Conservation (phyloP, 2,797 vertebrate genomes). For the Halcyon badia region DNA sequence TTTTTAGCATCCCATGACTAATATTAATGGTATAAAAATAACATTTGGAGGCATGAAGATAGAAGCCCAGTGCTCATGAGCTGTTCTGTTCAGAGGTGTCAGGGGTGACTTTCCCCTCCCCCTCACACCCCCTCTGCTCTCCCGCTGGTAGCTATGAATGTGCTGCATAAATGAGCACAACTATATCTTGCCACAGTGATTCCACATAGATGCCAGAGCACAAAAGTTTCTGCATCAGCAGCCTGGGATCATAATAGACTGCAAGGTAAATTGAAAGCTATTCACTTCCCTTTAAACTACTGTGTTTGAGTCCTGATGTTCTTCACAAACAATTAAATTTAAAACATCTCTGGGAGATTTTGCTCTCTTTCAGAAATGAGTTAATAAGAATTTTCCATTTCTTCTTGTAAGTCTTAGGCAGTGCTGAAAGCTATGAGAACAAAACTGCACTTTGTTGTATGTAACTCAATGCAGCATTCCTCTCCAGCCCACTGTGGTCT, state of each 20-base stretch:
- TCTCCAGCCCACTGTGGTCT: neutral
- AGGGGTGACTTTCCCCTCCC: neutral
- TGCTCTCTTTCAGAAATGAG: neutral
- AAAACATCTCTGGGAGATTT: neutral
- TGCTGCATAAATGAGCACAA: neutral
- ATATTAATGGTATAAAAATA: neutral
- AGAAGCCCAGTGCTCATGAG: neutral
- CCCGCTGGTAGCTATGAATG: neutral
- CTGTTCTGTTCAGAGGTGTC: neutral
- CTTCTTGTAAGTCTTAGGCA: neutral
- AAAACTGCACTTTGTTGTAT: neutral
- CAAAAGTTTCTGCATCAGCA: constrained; percentile 37
- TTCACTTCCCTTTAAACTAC: neutral
- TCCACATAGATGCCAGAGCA: neutral
- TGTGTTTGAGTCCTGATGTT: neutral
- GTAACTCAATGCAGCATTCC: neutral
- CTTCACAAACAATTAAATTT: constrained; percentile 38
- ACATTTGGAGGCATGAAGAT: neutral
- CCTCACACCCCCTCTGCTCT: neutral
- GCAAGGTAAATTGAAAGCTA: neutral
- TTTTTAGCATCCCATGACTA: neutral
- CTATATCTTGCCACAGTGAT: neutral
- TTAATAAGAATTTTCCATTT: constrained; percentile 7
- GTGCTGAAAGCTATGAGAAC: neutral
- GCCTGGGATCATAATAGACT: neutral